Conservation (phyloP, 2,888 invertebrate genomes). For the Sipha maydis region DNA sequence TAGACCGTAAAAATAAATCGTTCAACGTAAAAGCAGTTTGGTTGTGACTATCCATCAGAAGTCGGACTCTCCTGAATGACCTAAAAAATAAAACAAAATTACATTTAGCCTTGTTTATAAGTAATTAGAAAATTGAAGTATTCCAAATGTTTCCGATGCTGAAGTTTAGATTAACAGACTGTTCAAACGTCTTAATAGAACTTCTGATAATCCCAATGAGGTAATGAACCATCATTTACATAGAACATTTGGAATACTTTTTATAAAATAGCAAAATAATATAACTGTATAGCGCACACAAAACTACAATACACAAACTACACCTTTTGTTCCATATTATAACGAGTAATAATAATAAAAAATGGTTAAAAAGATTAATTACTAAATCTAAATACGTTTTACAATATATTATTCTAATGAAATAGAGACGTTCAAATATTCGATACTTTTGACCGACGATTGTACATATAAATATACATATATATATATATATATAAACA, state of each 20-base stretch:
- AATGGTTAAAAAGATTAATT: slow-evolving; percentile 23
- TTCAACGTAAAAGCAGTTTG: slow-evolving; percentile 46
- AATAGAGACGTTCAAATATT: slow-evolving; percentile 60
- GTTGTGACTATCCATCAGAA: slow-evolving; percentile 62
- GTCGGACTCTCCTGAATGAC: slow-evolving; percentile 64
- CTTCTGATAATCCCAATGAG: not conserved
- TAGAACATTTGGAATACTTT: slow-evolving; percentile 30
- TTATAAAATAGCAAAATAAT: slow-evolving; percentile 22
- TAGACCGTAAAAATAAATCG: slow-evolving; percentile 46
- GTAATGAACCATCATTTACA: not conserved
- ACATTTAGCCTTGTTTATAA: not conserved
- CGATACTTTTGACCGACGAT: slow-evolving; percentile 47
- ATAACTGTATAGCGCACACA: slow-evolving; percentile 18
- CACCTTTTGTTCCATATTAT: slow-evolving; percentile 57
- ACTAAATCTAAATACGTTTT: slow-evolving; percentile 44
- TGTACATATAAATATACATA: not conserved
- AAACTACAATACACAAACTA: slow-evolving; percentile 49
- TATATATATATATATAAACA: not conserved
- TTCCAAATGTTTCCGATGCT: slow-evolving; percentile 1
- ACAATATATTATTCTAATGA: slow-evolving; percentile 23
- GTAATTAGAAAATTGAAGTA: not conserved
- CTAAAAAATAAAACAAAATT: slow-evolving; percentile 62
- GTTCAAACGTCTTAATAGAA: not conserved
- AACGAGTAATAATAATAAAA: slow-evolving; percentile 6
- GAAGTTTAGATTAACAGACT: not conserved